Conservation (phyloP, 2,797 vertebrate genomes). For the Hephaestus fuliginosus region DNA sequence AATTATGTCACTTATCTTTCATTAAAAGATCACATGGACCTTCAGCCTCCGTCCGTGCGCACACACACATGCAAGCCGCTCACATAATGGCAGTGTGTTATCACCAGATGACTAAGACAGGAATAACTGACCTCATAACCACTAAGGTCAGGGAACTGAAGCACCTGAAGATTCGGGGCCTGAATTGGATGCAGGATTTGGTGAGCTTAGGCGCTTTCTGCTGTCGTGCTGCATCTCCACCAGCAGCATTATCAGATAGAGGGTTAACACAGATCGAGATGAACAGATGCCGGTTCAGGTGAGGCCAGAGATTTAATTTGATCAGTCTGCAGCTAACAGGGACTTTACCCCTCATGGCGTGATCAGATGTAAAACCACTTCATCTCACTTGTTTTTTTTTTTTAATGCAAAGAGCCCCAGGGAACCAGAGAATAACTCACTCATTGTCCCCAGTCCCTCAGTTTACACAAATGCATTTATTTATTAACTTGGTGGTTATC, state of each 20-base stretch:
- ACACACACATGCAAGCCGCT: slow-evolving; percentile 22
- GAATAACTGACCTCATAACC: slow-evolving; percentile 65
- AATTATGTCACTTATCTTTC: slow-evolving; percentile 71
- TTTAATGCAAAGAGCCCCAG: background rate
- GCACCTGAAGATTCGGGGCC: slow-evolving; percentile 34
- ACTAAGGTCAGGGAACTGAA: slow-evolving; percentile 55
- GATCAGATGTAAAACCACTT: slow-evolving; percentile 20
- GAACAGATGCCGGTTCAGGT: slow-evolving; percentile 41
- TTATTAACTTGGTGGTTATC: background rate
- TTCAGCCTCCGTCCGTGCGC: slow-evolving; percentile 28
- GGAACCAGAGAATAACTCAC: background rate
- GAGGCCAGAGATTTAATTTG: slow-evolving; percentile 40
- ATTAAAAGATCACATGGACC: slow-evolving; percentile 72
- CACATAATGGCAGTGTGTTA: slow-evolving; percentile 67
- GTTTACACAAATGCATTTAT: background rate
- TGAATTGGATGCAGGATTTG: slow-evolving; percentile 58
- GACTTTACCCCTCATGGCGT: background rate
- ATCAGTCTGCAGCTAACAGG: slow-evolving; percentile 40
- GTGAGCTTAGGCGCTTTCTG: slow-evolving; percentile 40
- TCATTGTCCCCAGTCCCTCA: too few species aligned
- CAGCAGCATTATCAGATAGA: slow-evolving; percentile 20
- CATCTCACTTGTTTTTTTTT: background rate
- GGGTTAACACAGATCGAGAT: slow-evolving; percentile 12
- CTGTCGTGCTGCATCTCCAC: background rate
- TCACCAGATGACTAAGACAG: slow-evolving; percentile 70